These are phyloP conservation scores for Eupithecia abbreviata DNA, from an alignment of 2,888 invertebrate genomes.

Conservation along the genomic window DNA sequence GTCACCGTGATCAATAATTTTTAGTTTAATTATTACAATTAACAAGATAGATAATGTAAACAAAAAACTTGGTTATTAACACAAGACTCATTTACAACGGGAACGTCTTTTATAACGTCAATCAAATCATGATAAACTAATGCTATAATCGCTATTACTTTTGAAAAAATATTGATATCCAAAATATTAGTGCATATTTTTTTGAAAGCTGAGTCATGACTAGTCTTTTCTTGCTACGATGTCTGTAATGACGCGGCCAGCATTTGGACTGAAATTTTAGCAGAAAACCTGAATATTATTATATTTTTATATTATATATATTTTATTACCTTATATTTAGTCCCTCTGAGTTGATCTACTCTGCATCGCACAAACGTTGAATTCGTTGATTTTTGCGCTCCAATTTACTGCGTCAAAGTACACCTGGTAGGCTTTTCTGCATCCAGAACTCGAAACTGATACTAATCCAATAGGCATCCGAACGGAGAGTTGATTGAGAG, in stretches of 20 bases:
- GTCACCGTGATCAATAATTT: background rate
- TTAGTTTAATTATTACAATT: background rate
- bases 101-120: too few species aligned
- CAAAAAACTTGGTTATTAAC: background rate
- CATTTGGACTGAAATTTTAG: background rate
- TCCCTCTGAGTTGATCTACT: background rate
- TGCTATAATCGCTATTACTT: too few species aligned
- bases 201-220: background rate
- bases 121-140: too few species aligned
- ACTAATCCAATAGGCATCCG: conserved; percentile 20
- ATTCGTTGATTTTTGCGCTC: background rate
- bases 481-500: conserved; percentile 14
- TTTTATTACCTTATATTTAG: too few species aligned
- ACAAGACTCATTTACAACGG: too few species aligned
- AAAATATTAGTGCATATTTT: background rate
- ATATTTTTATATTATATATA: too few species aligned
- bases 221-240: background rate
- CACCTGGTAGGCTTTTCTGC: background rate
- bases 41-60: background rate
- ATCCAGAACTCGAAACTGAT: conserved; percentile 8
- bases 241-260: background rate
- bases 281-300: background rate
- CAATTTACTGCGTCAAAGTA: background rate
- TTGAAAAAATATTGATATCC: background rate
- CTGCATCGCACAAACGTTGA: background rate